A percentile compares a stretch with the other conserved stretches of the same genome.
Conservation (phyloP, 2,113 vertebrate species). For the Neomonachus schauinslandi region DNA sequence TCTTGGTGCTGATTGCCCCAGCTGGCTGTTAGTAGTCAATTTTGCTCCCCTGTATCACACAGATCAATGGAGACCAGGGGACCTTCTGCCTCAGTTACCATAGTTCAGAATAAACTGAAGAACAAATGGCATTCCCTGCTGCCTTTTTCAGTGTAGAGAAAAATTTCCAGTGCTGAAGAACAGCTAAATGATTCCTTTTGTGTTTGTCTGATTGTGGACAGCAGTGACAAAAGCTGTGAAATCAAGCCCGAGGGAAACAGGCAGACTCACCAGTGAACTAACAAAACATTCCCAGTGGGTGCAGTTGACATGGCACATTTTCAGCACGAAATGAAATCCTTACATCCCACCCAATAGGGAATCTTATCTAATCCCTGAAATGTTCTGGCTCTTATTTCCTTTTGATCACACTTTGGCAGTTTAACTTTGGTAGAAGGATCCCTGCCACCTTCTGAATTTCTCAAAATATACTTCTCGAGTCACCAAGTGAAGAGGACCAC, state of each 20-base stretch:
- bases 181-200: conserved; percentile 21
- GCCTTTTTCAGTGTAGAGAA: conserved; percentile 39
- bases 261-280: background rate
- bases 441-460: conserved; percentile 63
- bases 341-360: conserved; percentile 64
- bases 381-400: conserved; percentile 72
- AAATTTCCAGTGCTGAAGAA: conserved; percentile 15
- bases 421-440: conserved; percentile 70
- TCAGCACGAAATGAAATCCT: conserved; percentile 72
- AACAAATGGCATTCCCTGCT: conserved; percentile 39
- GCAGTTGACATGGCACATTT: background rate
- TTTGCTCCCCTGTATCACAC: background rate
- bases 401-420: conserved; percentile 69
- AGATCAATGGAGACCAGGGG: background rate
- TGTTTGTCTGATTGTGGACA: conserved; percentile 48
- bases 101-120: background rate
- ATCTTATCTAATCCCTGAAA: conserved; percentile 73
- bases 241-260: conserved; percentile 22
- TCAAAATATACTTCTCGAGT: background rate
- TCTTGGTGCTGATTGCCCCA: background rate
- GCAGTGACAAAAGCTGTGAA: conserved; percentile 5
- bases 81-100: background rate
- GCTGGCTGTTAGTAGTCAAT: background rate
- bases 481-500: background rate
- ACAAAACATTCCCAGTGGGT: background rate